Conservation (phyloP, 2,888 invertebrate genomes). For the Lysandra coridon region DNA sequence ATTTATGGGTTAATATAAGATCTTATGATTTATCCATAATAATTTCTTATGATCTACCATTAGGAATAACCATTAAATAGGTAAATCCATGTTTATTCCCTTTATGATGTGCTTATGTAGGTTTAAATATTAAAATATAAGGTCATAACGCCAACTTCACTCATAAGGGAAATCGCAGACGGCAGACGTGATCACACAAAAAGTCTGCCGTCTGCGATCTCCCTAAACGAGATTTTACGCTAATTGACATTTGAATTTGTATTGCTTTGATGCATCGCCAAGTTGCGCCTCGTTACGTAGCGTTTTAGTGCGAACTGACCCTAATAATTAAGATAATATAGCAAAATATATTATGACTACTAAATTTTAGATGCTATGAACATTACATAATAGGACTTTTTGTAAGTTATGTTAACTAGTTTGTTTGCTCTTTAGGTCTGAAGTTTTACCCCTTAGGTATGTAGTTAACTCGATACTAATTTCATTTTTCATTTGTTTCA, state of each 20-base stretch:
- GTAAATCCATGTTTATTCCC: background rate
- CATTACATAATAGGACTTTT: too few relatives aligned
- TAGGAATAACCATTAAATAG: background rate
- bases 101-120: too few relatives aligned
- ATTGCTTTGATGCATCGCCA: background rate
- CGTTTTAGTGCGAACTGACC: background rate
- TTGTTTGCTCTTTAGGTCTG: too few relatives aligned
- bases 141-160: background rate
- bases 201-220: too few relatives aligned
- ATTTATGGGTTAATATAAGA: too few relatives aligned
- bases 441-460: too few relatives aligned
- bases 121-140: too few relatives aligned
- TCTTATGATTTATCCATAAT: too few relatives aligned
- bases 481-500: conserved; percentile 75
- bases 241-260: background rate
- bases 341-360: background rate
- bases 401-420: too few relatives aligned
- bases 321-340: background rate
- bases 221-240: background rate
- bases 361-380: background rate
- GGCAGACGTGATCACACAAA: too few relatives aligned
- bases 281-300: background rate
- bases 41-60: too few relatives aligned
- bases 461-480: background rate
- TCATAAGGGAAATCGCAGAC: background rate